phyloP scores from a whole-genome alignment of 2,888 invertebrate species.

The Spialia ferax region DNA sequence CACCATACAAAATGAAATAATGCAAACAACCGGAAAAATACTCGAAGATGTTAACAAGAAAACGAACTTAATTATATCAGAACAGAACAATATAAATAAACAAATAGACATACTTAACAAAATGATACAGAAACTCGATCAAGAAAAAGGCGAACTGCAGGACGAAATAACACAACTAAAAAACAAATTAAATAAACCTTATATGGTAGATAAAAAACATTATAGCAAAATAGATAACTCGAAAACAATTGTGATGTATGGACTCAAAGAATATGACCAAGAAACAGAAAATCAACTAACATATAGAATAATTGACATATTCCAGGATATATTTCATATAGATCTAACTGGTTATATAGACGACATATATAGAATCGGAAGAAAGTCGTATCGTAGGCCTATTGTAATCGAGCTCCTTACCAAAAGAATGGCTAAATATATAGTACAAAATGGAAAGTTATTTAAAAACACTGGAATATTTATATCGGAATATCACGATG shows the following conservation, averaged over 20 bases:
- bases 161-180: neutral
- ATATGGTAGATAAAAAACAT: neutral
- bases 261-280: neutral
- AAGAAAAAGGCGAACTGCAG: neutral
- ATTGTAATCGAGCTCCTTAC: neutral
- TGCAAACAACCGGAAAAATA: too few relatives aligned
- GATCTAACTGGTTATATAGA: neutral
- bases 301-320: neutral
- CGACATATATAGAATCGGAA: neutral
- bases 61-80: too few relatives aligned
- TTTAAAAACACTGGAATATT: neutral
- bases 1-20: too few relatives aligned
- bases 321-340: neutral
- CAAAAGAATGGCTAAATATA: neutral
- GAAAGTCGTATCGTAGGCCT: neutral
- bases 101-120: too few relatives aligned
- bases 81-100: too few relatives aligned
- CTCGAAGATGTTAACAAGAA: too few relatives aligned
- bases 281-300: neutral
- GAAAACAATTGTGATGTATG: neutral
- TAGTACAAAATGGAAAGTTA: neutral
- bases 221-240: neutral
- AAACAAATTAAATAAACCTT: neutral
- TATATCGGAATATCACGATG: neutral
- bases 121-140: too few relatives aligned